Conservation (phyloP, 2,797 vertebrate species). For the Tenualosa thibaudeaui region DNA sequence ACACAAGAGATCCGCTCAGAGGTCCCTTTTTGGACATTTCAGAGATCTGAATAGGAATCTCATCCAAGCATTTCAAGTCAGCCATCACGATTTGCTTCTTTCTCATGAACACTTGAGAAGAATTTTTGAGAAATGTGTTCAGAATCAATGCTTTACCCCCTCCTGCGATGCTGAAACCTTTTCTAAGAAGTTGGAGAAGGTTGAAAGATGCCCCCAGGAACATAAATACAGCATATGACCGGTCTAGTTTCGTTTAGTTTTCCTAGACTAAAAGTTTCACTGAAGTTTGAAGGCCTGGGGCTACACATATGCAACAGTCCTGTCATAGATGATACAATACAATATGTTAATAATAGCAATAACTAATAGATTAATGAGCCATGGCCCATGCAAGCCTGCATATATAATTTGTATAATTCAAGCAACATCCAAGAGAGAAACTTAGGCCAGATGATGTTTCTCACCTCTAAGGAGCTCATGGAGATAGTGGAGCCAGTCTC, state of each 20-base stretch:
- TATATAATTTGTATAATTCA: too few relatives aligned
- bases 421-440: too few relatives aligned
- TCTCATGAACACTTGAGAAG: not conserved
- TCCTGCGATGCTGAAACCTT: not conserved
- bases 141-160: not conserved
- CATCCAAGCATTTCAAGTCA: not conserved
- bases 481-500: conserved; percentile 98
- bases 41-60: not conserved
- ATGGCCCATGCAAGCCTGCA: too few relatives aligned
- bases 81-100: too few relatives aligned
- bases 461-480: conserved; percentile 99
- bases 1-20: not conserved
- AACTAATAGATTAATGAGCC: too few relatives aligned
- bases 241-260: too few relatives aligned
- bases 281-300: too few relatives aligned
- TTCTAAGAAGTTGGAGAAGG: not conserved
- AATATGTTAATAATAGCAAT: too few relatives aligned
- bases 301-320: too few relatives aligned
- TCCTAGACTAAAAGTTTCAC: too few relatives aligned
- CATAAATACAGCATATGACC: too few relatives aligned
- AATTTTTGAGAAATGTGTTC: not conserved
- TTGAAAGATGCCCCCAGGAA: not conserved
- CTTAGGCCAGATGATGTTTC: conserved; percentile 41
- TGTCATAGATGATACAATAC: too few relatives aligned
- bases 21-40: not conserved